Evolutionary conservation across 2,113 vertebrate genomes (phyloP).

Genomic region (Oophaga pumilio): DNA sequence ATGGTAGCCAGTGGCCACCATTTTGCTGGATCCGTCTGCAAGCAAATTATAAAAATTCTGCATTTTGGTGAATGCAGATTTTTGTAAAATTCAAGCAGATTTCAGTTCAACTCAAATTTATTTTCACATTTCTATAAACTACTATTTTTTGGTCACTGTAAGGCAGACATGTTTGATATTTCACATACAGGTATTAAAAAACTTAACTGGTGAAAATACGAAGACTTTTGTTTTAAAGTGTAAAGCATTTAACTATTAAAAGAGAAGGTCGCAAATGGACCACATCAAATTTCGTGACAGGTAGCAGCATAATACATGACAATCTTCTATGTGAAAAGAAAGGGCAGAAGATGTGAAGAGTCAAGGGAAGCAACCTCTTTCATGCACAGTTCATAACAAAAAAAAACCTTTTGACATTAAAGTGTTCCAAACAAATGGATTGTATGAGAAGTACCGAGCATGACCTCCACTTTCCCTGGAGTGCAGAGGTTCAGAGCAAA

Average conservation of each 20-base stretch:
- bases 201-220: neutral
- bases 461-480: slow-evolving; percentile 23
- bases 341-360: neutral
- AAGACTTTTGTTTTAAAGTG: too few species aligned
- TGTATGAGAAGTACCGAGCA: neutral
- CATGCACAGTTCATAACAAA: neutral
- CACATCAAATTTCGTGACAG: neutral
- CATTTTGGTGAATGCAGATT: too few species aligned
- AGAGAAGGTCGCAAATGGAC: neutral
- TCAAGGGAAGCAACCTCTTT: neutral
- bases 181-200: neutral
- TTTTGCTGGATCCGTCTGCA: too few species aligned
- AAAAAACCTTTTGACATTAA: slow-evolving; percentile 10
- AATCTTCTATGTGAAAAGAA: neutral
- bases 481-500: neutral
- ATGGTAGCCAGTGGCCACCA: too few species aligned
- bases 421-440: slow-evolving; percentile 31
- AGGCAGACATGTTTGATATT: neutral
- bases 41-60: too few species aligned
- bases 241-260: neutral
- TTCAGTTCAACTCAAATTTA: too few species aligned
- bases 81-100: too few species aligned
- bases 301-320: neutral
- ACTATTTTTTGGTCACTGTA: neutral
- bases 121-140: neutral